phyloP scores from a whole-genome alignment of 2,888 invertebrate species.

The Athalia cordata region DNA sequence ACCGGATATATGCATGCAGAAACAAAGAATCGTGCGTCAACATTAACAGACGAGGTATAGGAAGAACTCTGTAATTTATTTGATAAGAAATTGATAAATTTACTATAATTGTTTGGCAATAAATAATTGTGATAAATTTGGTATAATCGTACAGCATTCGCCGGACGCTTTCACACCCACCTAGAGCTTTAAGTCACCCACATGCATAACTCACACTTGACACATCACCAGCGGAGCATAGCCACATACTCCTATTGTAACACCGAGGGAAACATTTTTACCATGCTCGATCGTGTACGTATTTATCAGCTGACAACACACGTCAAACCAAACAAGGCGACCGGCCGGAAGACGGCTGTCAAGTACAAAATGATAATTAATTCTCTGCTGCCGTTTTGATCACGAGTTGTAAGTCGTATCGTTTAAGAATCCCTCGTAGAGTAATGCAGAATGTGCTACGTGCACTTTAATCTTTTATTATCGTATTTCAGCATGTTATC shows the following conservation, averaged over 20 bases:
- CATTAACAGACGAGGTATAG: neutral
- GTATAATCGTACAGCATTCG: neutral
- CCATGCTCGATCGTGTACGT: neutral
- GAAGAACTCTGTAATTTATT: too few species aligned
- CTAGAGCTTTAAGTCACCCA: too few species aligned
- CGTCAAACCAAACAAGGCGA: neutral
- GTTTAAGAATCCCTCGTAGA: too few species aligned
- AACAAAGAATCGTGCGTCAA: neutral
- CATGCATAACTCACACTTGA: too few species aligned
- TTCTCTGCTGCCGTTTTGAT: neutral
- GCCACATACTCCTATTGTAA: too few species aligned
- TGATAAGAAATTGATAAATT: too few species aligned
- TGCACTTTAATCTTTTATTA: too few species aligned
- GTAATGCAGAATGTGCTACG: too few species aligned
- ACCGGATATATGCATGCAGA: neutral
- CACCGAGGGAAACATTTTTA: neutral
- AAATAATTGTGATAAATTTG: neutral
- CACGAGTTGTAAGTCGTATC: too few species aligned
- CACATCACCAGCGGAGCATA: too few species aligned
- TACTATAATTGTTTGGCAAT: too few species aligned
- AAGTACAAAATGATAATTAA: conserved; percentile 20
- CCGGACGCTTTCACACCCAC: neutral
- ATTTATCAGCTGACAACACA: conserved; percentile 24
- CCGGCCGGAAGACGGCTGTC: conserved; percentile 37
- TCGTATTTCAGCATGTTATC: too few species aligned